Evolutionary conservation across 2,888 invertebrate species (phyloP).

Genomic region (Drosophila atroscutellata): DNA sequence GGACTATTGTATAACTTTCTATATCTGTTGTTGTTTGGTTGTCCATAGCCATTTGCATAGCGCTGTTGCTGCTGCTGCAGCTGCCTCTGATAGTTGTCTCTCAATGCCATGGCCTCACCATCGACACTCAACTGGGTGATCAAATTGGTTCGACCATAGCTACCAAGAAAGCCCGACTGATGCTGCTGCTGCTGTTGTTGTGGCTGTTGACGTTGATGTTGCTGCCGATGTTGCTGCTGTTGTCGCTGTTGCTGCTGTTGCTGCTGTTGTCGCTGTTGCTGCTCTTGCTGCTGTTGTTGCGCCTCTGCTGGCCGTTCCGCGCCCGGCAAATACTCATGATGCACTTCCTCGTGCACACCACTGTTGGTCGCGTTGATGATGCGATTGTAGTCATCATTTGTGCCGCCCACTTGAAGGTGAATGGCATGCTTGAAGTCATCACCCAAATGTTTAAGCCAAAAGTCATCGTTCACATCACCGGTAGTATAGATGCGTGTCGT

Average conservation of each 20-base stretch:
- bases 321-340: conserved; percentile 66
- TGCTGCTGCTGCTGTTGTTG: not conserved
- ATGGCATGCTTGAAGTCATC: conserved; percentile 82
- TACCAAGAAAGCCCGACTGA: not conserved
- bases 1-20: conserved; percentile 16
- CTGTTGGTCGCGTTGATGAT: conserved; percentile 61
- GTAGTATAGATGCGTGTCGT: conserved; percentile 77
- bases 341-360: conserved; percentile 68
- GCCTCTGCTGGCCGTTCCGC: conserved; percentile 52
- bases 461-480: conserved; percentile 75
- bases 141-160: conserved; percentile 24
- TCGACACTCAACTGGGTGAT: conserved; percentile 36
- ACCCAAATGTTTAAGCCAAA: conserved; percentile 82
- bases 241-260: not conserved
- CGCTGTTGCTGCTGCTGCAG: conserved; percentile 31
- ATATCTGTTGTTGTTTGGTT: conserved; percentile 4
- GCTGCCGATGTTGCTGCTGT: not conserved
- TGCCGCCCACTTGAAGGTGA: conserved; percentile 74
- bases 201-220: not conserved
- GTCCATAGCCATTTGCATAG: conserved; percentile 11
- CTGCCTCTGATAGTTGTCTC: conserved; percentile 40
- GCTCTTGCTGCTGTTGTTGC: conserved; percentile 13
- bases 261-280: conserved; percentile 8
- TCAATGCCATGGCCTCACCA: conserved; percentile 42
- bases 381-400: conserved; percentile 66